Evolutionary conservation across 2,888 invertebrate species (phyloP).

Genomic region (Penaeus monodon): DNA sequence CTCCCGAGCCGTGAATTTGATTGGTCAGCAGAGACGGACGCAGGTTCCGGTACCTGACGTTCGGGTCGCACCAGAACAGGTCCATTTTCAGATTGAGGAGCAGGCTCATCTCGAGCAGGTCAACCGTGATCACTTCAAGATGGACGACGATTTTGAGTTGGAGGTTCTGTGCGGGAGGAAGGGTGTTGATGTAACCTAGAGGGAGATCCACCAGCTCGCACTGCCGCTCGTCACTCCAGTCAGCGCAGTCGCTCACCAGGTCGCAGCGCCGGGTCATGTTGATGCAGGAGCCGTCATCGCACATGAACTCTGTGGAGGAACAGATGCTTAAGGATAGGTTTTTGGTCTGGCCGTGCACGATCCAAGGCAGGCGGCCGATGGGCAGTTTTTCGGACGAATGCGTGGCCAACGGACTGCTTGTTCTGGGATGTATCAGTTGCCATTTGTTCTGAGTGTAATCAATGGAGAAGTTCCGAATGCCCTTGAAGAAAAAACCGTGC

Average conservation of each 20-base stretch:
- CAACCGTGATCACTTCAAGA: slow-evolving; percentile 31
- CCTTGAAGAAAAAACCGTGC: slow-evolving; percentile 21
- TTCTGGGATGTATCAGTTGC: slow-evolving; percentile 3
- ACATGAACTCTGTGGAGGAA: slow-evolving; percentile 33
- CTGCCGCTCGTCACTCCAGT: slow-evolving; percentile 49
- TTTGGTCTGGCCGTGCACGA: neutral
- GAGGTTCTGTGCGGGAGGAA: slow-evolving; percentile 25
- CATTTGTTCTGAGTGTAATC: slow-evolving; percentile 5
- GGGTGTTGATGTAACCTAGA: slow-evolving; percentile 20
- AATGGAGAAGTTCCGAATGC: slow-evolving; percentile 23
- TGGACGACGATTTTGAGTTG: neutral
- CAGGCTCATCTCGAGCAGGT: slow-evolving; percentile 26
- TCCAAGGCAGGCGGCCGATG: slow-evolving; percentile 36
- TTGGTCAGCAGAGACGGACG: slow-evolving; percentile 9
- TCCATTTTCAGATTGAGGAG: slow-evolving; percentile 19
- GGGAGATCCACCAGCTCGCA: slow-evolving; percentile 34
- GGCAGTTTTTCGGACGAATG: slow-evolving; percentile 4
- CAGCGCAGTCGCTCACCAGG: slow-evolving; percentile 23
- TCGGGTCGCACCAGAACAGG: slow-evolving; percentile 38
- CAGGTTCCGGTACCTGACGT: slow-evolving; percentile 27
- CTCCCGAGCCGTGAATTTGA: neutral
- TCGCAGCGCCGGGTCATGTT: slow-evolving; percentile 38
- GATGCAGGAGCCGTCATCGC: slow-evolving; percentile 47
- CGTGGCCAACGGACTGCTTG: slow-evolving; percentile 5
- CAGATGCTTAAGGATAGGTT: slow-evolving; percentile 41